Percentiles rank a stretch among this genome's conserved stretches.
phyloP scores from a whole-genome alignment of 2,113 vertebrate species.

The Sphyrna mokarran region DNA sequence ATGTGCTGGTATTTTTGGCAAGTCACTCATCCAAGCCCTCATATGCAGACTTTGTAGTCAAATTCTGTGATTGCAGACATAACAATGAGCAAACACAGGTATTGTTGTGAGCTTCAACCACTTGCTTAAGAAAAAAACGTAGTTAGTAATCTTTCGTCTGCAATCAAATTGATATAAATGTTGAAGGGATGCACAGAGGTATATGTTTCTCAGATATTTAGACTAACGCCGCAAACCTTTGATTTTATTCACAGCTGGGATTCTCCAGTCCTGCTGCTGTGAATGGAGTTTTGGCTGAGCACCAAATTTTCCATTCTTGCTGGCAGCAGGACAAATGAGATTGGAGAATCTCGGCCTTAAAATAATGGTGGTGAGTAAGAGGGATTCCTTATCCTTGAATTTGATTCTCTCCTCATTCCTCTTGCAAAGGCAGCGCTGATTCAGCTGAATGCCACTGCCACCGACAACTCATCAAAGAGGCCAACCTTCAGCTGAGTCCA shows the following conservation, averaged over 20 bases:
- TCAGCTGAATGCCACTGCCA: background rate
- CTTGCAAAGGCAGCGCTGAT: background rate
- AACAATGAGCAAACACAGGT: background rate
- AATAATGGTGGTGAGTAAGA: background rate
- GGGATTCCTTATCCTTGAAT: background rate
- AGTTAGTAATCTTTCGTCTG: background rate
- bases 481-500: background rate
- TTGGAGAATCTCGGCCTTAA: background rate
- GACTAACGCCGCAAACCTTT: too few species aligned
- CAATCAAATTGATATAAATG: background rate
- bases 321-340: too few species aligned
- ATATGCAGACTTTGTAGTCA: background rate
- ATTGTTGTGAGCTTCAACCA: background rate
- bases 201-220: background rate
- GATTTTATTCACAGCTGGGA: too few species aligned
- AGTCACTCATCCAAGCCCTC: background rate
- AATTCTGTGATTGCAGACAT: background rate
- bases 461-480: background rate
- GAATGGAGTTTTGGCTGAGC: too few species aligned
- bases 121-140: background rate
- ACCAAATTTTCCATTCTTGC: too few species aligned
- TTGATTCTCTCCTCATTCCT: background rate
- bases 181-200: background rate
- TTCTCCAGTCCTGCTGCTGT: too few species aligned
- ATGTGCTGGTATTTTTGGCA: background rate